Evolutionary conservation across 2,888 invertebrate genomes (phyloP), one percentile per base, ranked within the genome.

Genomic region (Aproaerema taeniolella): DNA sequence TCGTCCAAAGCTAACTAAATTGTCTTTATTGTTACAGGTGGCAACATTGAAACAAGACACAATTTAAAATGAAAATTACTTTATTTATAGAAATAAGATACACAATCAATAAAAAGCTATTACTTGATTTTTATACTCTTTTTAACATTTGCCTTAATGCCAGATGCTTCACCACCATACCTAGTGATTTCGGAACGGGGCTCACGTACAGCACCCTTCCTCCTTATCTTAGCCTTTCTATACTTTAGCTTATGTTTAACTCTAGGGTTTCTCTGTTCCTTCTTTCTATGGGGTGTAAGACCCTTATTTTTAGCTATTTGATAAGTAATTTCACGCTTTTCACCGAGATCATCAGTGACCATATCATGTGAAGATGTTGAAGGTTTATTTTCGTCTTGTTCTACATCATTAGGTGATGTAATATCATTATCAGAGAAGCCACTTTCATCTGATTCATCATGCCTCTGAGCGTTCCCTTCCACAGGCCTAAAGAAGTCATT

Each of bases 241-340:
- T 92, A 99, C 73, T 98, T 98, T 53, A 93, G 92, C 56, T 95
- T 92, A 71, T 98, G 95, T 73, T 97, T 98, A 3, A 99, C 97
- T 60, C 99, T 90, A 0, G 98, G 98, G 89, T 99, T 98, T 46
- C 96, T 90, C 55, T 92, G 90, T 63, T 96, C 96, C 74, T 97
- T 98, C 80, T 95, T 97, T 49, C 97, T 91, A 53, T 93, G 90
- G 0, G 97, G 96, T 25, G 93, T 96, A 11, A 98, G 88, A 10
- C 98, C 98, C 77, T 96, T 98, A 67, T 99, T 99, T 77, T 98
- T 98, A 12, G 94, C 93, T 67, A 98, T 98, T 89, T 97, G 91
- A 69, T 96, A 96, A 1, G 95, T 97, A 49, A 98, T 97, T 38
- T 91, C 91, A 55, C 98, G 89, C 64, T 96, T 96, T 35, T 87